Evolutionary conservation across 2,113 vertebrate species (phyloP), one percentile per base, ranked within the genome.

Genomic region (Thinocorus orbignyianus): DNA sequence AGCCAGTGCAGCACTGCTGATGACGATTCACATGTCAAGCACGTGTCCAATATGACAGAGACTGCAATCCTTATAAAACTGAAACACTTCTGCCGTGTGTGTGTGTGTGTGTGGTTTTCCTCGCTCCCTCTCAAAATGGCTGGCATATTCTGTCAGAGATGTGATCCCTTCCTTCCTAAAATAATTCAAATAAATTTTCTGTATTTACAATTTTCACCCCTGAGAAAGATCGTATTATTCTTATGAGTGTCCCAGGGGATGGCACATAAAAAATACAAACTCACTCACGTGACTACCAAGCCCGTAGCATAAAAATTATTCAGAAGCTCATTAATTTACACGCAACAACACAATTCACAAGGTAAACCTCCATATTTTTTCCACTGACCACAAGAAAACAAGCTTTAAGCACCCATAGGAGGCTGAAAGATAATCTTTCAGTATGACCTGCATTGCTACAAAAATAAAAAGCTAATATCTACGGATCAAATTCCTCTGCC

Each of bases 271-370:
- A 87, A 77, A 87, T 3, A 93, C 37, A 35, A 91, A 86, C 73
- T 81, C 69, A 81, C 79, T 89, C 81, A 92, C 37, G 4, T 35
- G 58, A 74, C 73, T 74, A 62, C 48, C 70, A 82, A 90, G 79
- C 58, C 81, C 64, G 35, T 1, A 62, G 60, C 35, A 72, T 23
- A 10, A 92, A 84, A 91, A 93, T 51, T 66, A 93, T 82, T 88
- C 91, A 96, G 79, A 96, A 78, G 95, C 77, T 96, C 83, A 83
- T 61, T 92, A 97, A 85, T 81, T 94, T 66, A 95, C 88, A 87
- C 10, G 3, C 70, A 97, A 90, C 44, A 83, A 48, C 64, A 69
- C 81, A 92, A 95, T 94, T 96, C 92, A 89, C 18, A 61, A 87
- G 33, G 68, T n/a, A 92, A 93, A 81, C 78, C 82, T 95, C 91